Conservation (phyloP, 2,797 vertebrate genomes). For the Mus minutoides region DNA sequence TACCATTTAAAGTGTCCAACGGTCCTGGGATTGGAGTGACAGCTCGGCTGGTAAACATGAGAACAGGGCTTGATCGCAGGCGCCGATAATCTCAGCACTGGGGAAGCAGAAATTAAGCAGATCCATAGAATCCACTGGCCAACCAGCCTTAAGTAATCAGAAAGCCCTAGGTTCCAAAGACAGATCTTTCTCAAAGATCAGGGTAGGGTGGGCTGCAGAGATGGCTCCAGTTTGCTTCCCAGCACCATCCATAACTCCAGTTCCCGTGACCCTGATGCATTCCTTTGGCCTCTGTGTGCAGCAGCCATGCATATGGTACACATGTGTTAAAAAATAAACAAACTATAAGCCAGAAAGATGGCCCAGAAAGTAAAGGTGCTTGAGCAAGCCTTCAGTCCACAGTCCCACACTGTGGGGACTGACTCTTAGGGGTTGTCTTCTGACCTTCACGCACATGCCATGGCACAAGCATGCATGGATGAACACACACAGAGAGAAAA, state of each 20-base stretch:
- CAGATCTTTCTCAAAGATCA: background rate
- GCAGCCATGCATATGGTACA: background rate
- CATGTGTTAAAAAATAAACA: background rate
- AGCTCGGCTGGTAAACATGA: background rate
- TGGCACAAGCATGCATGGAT: background rate
- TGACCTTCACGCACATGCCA: background rate
- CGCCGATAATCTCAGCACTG: background rate
- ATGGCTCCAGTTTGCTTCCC: background rate
- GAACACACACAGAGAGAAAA: background rate
- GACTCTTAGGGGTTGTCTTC: background rate
- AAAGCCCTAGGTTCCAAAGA: background rate
- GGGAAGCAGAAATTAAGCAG: background rate
- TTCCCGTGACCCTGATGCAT: background rate
- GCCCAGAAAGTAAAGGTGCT: background rate
- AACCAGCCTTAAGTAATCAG: background rate
- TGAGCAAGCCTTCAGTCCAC: background rate
- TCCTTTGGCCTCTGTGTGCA: background rate
- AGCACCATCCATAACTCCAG: background rate
- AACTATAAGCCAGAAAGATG: background rate
- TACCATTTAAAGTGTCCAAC: conserved; percentile 21
- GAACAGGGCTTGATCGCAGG: too few relatives aligned
- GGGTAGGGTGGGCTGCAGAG: background rate
- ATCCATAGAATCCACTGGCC: background rate
- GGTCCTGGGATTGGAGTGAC: background rate
- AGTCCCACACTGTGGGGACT: background rate